A percentile compares a stretch with the other conserved stretches of the same genome.
These are phyloP conservation scores for Trachelus tabidus DNA, from an alignment of 2,888 invertebrate genomes.

Conservation along the genomic window DNA sequence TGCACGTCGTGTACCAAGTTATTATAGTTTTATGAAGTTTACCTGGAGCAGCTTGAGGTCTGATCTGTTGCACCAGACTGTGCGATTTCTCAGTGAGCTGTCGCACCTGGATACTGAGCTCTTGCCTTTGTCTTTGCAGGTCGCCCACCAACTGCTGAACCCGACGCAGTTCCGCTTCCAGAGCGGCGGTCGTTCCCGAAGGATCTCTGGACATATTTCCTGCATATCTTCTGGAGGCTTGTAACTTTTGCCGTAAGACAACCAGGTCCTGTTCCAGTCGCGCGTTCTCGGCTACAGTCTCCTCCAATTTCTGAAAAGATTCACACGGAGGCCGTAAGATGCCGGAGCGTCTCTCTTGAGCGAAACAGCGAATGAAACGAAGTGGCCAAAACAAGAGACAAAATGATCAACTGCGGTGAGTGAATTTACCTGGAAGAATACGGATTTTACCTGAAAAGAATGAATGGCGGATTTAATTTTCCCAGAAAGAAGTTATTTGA, in stretches of 20 bases:
- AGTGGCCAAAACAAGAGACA: neutral
- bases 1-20: neutral
- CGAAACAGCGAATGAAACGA: neutral
- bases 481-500: constrained; percentile 2
- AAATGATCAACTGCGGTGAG: neutral
- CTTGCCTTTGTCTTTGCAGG: constrained; percentile 85
- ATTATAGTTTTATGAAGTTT: neutral
- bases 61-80: constrained; percentile 74
- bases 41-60: constrained; percentile 55
- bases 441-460: constrained; percentile 52
- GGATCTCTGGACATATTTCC: constrained; percentile 53
- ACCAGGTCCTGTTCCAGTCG: constrained; percentile 88
- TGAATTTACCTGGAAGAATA: constrained; percentile 50
- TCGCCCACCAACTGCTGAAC: constrained; percentile 89
- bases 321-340: neutral
- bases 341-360: neutral
- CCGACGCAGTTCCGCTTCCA: constrained; percentile 83
- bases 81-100: constrained; percentile 86
- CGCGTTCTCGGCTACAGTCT: constrained; percentile 91
- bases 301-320: constrained; percentile 81
- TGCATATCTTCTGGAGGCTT: constrained; percentile 73
- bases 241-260: constrained; percentile 84
- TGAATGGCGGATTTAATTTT: constrained; percentile 38
- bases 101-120: constrained; percentile 86
- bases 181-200: constrained; percentile 72